Conservation (phyloP, 2,888 invertebrate genomes). For the Panopea generosa region DNA sequence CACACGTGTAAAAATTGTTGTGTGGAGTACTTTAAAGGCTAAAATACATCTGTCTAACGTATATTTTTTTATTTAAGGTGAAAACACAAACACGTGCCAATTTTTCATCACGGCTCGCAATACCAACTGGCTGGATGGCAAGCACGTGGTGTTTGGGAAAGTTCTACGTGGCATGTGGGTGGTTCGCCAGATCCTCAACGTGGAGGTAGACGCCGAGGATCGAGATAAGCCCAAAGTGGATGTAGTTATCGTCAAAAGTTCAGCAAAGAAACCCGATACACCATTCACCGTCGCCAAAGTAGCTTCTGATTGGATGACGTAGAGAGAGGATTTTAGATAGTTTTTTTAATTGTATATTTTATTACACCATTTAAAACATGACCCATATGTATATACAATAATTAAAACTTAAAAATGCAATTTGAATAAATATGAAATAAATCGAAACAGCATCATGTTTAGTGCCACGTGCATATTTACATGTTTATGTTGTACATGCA, state of each 20-base stretch:
- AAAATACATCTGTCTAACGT: too few species aligned
- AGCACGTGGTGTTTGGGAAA: constrained; percentile 95
- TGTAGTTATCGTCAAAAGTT: constrained; percentile 90
- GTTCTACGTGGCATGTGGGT: constrained; percentile 92
- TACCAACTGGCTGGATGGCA: constrained; percentile 95
- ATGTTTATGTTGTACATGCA: too few species aligned
- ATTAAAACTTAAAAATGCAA: too few species aligned
- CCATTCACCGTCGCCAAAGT: constrained; percentile 67
- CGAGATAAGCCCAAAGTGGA: constrained; percentile 89
- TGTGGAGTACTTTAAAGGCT: too few species aligned
- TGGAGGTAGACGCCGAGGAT: constrained; percentile 88
- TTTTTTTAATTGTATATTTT: too few species aligned
- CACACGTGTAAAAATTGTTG: too few species aligned
- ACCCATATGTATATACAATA: too few species aligned
- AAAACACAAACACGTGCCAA: constrained; percentile 96
- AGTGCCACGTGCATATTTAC: too few species aligned
- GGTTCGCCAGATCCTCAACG: constrained; percentile 91
- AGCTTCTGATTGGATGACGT: constrained; percentile 47
- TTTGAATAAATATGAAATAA: too few species aligned
- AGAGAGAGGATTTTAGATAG: too few species aligned
- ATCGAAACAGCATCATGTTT: too few species aligned
- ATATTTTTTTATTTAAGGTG: constrained; percentile 88
- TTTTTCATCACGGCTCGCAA: constrained; percentile 95
- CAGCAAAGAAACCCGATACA: constrained; percentile 85
- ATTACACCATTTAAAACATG: too few species aligned